These are phyloP conservation scores for Cyrtonyx montezumae DNA, from an alignment of 2,113 vertebrate genomes.

Conservation along the genomic window DNA sequence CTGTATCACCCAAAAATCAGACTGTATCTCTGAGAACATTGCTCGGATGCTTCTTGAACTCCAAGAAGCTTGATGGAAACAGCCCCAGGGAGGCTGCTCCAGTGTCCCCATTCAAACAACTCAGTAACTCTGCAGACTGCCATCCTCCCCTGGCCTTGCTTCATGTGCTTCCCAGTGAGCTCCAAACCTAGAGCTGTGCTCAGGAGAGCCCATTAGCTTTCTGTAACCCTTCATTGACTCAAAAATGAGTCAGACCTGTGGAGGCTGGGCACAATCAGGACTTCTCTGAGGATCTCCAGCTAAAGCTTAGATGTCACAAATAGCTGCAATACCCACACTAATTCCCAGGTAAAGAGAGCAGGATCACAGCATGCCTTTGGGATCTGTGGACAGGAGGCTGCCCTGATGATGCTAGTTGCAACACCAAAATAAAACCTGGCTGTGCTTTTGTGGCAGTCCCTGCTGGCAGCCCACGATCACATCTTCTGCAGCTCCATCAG, in stretches of 20 bases:
- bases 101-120: not conserved
- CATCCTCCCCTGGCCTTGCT: not conserved
- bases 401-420: not conserved
- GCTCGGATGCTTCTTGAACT: too few relatives aligned
- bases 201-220: not conserved
- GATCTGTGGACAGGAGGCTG: not conserved
- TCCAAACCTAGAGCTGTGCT: not conserved
- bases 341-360: not conserved
- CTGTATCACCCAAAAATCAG: too few relatives aligned
- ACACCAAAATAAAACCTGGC: not conserved
- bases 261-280: not conserved
- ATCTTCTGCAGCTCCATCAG: fast-evolving
- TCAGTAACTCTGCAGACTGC: not conserved
- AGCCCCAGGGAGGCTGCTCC: too few relatives aligned
- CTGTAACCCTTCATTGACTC: not conserved
- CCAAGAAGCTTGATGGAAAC: too few relatives aligned
- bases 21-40: too few relatives aligned
- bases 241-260: fast-evolving
- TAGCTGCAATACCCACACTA: not conserved
- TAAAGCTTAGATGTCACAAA: not conserved
- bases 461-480: fast-evolving
- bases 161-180: not conserved
- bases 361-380: not conserved
- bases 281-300: not conserved
- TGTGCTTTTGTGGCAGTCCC: not conserved